These are phyloP conservation scores for Serilophus lunatus DNA, from an alignment of 2,113 vertebrate genomes.

Conservation along the genomic window DNA sequence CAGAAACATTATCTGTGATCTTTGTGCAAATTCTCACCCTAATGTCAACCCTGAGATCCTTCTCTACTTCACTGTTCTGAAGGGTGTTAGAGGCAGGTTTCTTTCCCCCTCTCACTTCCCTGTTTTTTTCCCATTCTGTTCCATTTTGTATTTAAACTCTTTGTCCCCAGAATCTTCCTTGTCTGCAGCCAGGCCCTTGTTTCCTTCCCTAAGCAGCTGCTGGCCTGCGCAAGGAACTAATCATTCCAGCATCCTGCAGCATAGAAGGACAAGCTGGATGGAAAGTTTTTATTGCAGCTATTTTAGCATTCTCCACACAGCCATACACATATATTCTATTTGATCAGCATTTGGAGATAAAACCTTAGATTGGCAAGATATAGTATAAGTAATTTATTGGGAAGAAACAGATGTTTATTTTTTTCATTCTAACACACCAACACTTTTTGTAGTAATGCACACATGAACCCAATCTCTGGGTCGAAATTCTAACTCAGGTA, in stretches of 20 bases:
- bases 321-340: background rate
- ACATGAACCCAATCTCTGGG: background rate
- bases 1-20: background rate
- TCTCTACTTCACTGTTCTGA: background rate
- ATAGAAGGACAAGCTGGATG: background rate
- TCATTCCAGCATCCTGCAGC: background rate
- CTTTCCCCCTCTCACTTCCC: background rate
- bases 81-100: background rate
- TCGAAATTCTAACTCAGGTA: background rate
- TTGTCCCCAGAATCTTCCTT: background rate
- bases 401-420: background rate
- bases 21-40: background rate
- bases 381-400: background rate
- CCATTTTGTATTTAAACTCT: background rate
- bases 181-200: background rate
- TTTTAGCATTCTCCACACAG: background rate
- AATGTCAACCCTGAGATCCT: background rate
- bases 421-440: background rate
- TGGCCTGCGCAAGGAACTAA: background rate
- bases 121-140: background rate
- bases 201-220: background rate
- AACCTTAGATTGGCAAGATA: background rate
- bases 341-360: background rate
- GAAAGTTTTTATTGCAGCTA: background rate
- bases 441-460: background rate